Base-by-base conservation (phyloP, 2,888 invertebrate species). In the Amorpha juglandis region DNA sequence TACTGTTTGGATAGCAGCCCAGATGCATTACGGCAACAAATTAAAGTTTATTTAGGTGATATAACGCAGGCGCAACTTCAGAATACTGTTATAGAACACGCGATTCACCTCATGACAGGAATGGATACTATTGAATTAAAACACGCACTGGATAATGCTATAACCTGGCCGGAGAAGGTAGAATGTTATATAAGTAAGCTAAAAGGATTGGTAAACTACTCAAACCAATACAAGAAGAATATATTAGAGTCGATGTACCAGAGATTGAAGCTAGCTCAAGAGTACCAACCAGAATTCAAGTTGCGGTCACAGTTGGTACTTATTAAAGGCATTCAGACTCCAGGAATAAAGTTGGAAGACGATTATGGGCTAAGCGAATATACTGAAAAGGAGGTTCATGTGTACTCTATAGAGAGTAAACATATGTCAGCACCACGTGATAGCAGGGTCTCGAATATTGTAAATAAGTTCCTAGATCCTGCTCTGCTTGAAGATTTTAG, bases 1-100 rank as follows among this genome's bases (percentile, higher is more conserved):
- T 71, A 70, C 52, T 74, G 73, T 55, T 48, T 74, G 48, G 71
- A 73, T 63, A 69, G 69, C 48, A 74, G 71, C 52, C 74, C 74
- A 9, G 70, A 70, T 8, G 68, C 71, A 11, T 38, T 73, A 12
- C 55, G 63, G 35, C 19, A 63, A 6, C 71, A 71, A 63, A 58
- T 74, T 1, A 65, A 68, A 7, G 65, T 68, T 38, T 70, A 71
- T 58, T 38, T 71, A n/a, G 70, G 67, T 11, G 64, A 70, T 62
- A 21, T 65, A 8, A 64, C 66, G 2, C 63, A 68, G 19, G 42
- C 48, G 11, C 58, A 71, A 42, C 65, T 72, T 21, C 70, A 73
- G 38, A 55, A 69, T 62, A 53, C 67, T 7, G 65, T 72, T 21
- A 21, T 70, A 19, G 63, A 68, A 38, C 69, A 69, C 66, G 68